Evolutionary conservation across 1,140 invertebrate species (phyloP).

Genomic region (Chrysomallon squamiferum): DNA sequence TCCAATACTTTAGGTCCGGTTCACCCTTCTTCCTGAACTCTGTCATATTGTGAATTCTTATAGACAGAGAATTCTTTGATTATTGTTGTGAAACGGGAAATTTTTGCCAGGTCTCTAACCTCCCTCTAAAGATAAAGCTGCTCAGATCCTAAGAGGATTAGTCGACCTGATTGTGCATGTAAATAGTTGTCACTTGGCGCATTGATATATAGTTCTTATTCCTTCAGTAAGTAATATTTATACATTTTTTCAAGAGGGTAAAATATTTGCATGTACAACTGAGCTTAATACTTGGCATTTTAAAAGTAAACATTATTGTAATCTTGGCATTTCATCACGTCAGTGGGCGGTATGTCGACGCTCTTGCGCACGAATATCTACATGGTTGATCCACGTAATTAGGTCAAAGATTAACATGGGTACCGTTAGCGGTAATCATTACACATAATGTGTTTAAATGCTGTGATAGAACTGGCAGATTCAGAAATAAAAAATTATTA

Average conservation of each 20-base stretch:
- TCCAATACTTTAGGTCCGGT: neutral
- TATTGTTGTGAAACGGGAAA: slow-evolving; percentile 1
- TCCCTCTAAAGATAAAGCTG: slow-evolving; percentile 46
- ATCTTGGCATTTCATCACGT: neutral
- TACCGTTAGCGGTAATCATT: too few relatives aligned
- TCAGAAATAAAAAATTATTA: too few relatives aligned
- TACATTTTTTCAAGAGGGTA: neutral
- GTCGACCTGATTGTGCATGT: slow-evolving; percentile 36
- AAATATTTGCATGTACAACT: neutral
- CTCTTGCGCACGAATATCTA: neutral
- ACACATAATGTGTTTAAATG: too few relatives aligned
- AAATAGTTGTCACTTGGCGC: slow-evolving; percentile 19
- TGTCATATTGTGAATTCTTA: neutral
- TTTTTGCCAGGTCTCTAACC: slow-evolving; percentile 16
- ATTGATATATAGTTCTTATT: neutral
- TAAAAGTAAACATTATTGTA: neutral
- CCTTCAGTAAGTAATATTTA: neutral
- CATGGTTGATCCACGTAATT: slow-evolving; percentile 3
- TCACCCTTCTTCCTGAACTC: neutral
- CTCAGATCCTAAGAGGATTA: slow-evolving; percentile 55
- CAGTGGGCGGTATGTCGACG: slow-evolving; percentile 1
- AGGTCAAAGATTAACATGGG: slow-evolving; percentile 6
- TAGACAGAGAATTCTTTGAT: slow-evolving; percentile 6
- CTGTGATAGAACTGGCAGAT: too few relatives aligned
- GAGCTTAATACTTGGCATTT: neutral